Evolutionary conservation across 2,888 invertebrate genomes (phyloP).

Genomic region (Hesperia comma): DNA sequence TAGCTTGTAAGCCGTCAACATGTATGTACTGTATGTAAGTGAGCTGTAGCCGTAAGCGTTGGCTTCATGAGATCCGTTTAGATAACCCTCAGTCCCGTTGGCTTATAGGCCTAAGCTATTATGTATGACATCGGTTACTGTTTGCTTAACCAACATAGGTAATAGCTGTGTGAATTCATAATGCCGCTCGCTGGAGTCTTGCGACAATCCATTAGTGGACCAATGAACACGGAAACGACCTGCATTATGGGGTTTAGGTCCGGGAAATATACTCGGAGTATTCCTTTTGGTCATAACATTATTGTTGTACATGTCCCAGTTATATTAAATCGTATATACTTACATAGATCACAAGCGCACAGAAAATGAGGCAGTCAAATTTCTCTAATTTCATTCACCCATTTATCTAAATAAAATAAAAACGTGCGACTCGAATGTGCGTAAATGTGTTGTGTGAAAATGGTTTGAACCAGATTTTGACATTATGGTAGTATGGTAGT

Average conservation of each 20-base stretch:
- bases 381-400: no score
- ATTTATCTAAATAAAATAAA: no score
- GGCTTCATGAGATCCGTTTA: not conserved
- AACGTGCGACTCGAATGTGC: no score
- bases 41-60: not conserved
- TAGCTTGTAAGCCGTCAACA: not conserved
- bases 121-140: slow-evolving; percentile 1
- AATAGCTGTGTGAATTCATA: slow-evolving; percentile 4
- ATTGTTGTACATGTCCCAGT: no score
- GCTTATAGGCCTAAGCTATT: slow-evolving; percentile 5
- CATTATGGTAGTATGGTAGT: no score
- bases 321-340: no score
- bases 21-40: not conserved
- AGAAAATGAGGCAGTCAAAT: no score
- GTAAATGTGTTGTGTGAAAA: no score
- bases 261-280: no score
- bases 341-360: no score
- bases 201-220: not conserved
- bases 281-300: no score
- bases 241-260: not conserved
- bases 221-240: not conserved
- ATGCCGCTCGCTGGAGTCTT: not conserved
- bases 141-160: slow-evolving; percentile 3
- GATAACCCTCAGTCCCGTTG: slow-evolving; percentile 7
- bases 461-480: no score